phyloP scores from a whole-genome alignment of 2,888 invertebrate species.

The Micropterix aruncella region DNA sequence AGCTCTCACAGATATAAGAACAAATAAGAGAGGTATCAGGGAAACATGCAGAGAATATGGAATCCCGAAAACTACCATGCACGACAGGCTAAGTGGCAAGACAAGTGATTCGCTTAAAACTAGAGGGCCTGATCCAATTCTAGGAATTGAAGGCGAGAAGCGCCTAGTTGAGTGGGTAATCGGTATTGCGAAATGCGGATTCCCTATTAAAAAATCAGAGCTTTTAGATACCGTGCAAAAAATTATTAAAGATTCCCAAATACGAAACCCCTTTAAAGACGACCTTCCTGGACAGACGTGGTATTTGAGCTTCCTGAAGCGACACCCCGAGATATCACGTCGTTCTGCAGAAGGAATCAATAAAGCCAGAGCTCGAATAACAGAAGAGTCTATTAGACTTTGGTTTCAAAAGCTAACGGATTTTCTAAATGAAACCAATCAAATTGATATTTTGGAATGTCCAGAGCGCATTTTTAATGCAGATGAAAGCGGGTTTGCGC shows the following conservation, averaged over 20 bases:
- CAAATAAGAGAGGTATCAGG: no score
- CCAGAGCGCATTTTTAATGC: no score
- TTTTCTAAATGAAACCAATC: neutral
- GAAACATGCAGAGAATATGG: no score
- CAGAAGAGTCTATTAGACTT: neutral
- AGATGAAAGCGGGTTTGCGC: neutral
- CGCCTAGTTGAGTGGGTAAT: neutral
- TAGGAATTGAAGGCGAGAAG: neutral
- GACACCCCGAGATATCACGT: neutral
- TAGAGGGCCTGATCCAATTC: neutral
- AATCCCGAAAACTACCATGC: no score
- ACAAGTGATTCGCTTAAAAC: no score
- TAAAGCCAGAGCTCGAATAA: neutral
- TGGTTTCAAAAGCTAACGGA: neutral
- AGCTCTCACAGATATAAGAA: no score
- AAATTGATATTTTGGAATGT: neutral
- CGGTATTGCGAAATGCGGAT: neutral
- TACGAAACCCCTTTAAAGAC: neutral
- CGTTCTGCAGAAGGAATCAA: neutral
- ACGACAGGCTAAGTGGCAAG: no score
- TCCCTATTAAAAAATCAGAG: neutral
- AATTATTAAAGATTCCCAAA: neutral
- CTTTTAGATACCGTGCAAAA: neutral
- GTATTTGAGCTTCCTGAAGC: neutral
- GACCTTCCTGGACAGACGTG: neutral